phyloP scores from a whole-genome alignment of 2,888 invertebrate species.

The Pyrocoelia pectoralis region DNA sequence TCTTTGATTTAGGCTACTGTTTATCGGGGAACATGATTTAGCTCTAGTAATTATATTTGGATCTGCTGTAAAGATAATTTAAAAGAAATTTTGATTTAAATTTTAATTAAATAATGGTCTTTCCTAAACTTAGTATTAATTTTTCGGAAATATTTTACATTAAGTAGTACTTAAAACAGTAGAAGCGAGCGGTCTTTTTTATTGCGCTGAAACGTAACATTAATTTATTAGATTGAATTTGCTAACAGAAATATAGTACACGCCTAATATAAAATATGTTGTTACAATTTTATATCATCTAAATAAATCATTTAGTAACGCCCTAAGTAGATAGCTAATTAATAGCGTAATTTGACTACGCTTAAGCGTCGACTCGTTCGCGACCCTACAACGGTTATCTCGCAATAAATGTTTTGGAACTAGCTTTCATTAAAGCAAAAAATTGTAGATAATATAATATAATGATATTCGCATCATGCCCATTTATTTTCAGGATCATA shows the following conservation, averaged over 20 bases:
- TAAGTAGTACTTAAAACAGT: neutral
- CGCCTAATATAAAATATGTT: slow-evolving; percentile 18
- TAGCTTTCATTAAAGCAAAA: too few species aligned
- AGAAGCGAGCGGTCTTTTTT: neutral
- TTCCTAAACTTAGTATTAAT: neutral
- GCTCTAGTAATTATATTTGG: slow-evolving; percentile 39
- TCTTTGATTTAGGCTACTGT: slow-evolving; percentile 41
- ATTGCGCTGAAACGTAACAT: neutral
- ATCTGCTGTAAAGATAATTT: slow-evolving; percentile 37
- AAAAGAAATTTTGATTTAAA: slow-evolving; percentile 31
- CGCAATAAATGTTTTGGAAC: too few species aligned
- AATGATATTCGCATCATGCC: neutral
- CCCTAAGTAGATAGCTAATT: slow-evolving; percentile 23
- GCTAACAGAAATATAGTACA: slow-evolving; percentile 15
- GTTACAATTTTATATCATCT: slow-evolving; percentile 18
- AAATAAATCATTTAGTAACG: slow-evolving; percentile 18
- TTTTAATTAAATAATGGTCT: slow-evolving; percentile 9
- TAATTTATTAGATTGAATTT: slow-evolving; percentile 17
- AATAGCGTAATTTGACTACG: slow-evolving; percentile 19
- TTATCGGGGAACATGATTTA: slow-evolving; percentile 41
- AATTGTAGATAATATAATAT: neutral
- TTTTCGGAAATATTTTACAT: neutral
- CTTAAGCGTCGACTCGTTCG: slow-evolving; percentile 21
- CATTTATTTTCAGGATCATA: slow-evolving; percentile 17
- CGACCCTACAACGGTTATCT: neutral